phyloP scores from a whole-genome alignment of 2,797 vertebrate species.

The Micromesistius poutassou region DNA sequence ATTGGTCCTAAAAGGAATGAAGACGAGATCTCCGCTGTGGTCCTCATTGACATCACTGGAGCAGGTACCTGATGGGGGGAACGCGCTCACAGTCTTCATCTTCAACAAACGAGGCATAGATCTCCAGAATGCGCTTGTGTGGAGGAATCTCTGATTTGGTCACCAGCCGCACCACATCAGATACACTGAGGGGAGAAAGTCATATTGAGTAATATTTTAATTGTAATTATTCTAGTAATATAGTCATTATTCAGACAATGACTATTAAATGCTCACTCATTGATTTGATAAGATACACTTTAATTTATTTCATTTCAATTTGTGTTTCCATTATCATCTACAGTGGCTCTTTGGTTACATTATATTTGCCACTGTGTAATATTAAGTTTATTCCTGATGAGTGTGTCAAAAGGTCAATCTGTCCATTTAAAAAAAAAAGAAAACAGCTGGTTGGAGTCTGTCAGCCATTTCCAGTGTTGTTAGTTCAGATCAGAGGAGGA shows the following conservation, averaged over 20 bases:
- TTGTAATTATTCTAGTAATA: background rate
- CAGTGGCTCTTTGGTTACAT: background rate
- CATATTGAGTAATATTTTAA: background rate
- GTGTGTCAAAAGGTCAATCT: background rate
- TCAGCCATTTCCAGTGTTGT: background rate
- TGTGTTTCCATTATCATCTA: background rate
- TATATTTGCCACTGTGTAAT: background rate
- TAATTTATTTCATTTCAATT: background rate
- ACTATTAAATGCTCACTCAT: background rate
- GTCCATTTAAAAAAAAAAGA: background rate
- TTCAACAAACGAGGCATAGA: slow-evolving; percentile 70
- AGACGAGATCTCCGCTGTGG: no score
- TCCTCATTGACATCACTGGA: slow-evolving; percentile 42
- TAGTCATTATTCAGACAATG: background rate
- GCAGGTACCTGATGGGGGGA: slow-evolving; percentile 65
- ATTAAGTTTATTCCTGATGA: background rate
- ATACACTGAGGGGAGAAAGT: slow-evolving; percentile 70
- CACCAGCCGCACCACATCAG: slow-evolving; percentile 58
- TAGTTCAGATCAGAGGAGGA: background rate
- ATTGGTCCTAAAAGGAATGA: no score
- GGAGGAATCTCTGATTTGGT: slow-evolving; percentile 53
- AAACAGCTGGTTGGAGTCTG: background rate
- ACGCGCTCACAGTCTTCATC: slow-evolving; percentile 61
- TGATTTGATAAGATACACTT: background rate
- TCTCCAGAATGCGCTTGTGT: slow-evolving; percentile 66